phyloP scores from a whole-genome alignment of 2,797 vertebrate genomes.

The Graptemys geographica region DNA sequence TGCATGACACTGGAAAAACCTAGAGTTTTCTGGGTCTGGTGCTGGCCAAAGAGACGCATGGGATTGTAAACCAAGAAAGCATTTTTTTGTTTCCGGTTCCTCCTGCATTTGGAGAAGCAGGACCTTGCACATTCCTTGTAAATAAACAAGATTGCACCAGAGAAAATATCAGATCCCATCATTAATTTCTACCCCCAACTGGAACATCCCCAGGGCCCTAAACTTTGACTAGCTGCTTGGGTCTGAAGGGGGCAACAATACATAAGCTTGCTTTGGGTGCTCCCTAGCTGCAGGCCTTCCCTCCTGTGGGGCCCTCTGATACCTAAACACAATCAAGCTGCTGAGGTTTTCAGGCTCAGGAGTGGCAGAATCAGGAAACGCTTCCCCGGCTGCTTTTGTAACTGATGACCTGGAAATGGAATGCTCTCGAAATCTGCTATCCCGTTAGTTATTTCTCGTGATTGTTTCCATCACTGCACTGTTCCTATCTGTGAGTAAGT shows the following conservation, averaged over 20 bases:
- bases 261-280: neutral
- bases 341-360: neutral
- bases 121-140: too few relatives aligned
- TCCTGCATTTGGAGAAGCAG: too few relatives aligned
- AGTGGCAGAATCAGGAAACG: slow-evolving; percentile 52
- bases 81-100: too few relatives aligned
- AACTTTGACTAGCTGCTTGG: too few relatives aligned
- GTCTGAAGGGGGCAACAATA: too few relatives aligned
- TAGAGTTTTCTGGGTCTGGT: too few relatives aligned
- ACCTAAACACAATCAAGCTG: slow-evolving; percentile 62
- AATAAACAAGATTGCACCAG: too few relatives aligned
- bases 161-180: too few relatives aligned
- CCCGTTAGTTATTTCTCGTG: neutral
- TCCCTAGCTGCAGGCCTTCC: neutral
- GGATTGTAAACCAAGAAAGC: too few relatives aligned
- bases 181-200: neutral
- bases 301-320: neutral
- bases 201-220: too few relatives aligned
- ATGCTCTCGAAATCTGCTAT: slow-evolving; percentile 48
- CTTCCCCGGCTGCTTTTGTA: slow-evolving; percentile 41
- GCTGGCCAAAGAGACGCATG: too few relatives aligned
- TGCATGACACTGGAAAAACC: too few relatives aligned
- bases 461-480: slow-evolving; percentile 62
- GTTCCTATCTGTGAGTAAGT: neutral
- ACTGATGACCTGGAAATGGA: slow-evolving; percentile 70